A percentile compares a stretch with the other conserved stretches of the same genome.
phyloP scores from a whole-genome alignment of 2,797 vertebrate species.

The Sebastolobus altivelis region DNA sequence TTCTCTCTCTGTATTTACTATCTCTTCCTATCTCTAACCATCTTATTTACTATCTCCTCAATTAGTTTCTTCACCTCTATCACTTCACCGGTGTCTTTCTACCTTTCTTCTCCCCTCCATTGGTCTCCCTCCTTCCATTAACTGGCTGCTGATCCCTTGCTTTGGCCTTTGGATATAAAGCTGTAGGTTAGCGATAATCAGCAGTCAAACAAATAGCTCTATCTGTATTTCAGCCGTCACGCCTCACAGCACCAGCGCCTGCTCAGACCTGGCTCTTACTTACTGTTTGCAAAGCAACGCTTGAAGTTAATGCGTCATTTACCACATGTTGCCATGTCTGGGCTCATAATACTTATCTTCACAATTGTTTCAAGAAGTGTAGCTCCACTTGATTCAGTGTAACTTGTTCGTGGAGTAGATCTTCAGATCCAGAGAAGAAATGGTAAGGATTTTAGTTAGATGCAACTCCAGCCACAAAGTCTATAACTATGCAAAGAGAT shows the following conservation, averaged over 20 bases:
- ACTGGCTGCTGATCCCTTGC: slow-evolving; percentile 8
- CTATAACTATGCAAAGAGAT: not conserved
- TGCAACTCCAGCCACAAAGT: not conserved
- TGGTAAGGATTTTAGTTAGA: slow-evolving; percentile 7
- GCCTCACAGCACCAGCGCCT: slow-evolving; percentile 25
- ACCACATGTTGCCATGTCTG: not conserved
- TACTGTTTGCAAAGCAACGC: slow-evolving; percentile 16
- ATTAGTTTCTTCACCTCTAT: not conserved
- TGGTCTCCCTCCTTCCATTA: not conserved
- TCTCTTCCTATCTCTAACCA: not conserved
- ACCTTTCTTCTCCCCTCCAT: not conserved
- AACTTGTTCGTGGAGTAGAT: not conserved
- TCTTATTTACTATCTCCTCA: not conserved
- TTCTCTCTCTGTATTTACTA: not conserved
- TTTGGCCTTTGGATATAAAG: slow-evolving; percentile 23
- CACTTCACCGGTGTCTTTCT: not conserved
- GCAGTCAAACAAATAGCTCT: slow-evolving; percentile 53
- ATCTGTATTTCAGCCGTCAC: slow-evolving; percentile 32
- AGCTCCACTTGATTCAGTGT: not conserved
- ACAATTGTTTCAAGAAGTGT: not conserved
- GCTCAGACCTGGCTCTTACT: slow-evolving; percentile 27
- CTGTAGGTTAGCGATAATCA: slow-evolving; percentile 43
- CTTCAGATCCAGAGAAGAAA: slow-evolving; percentile 8
- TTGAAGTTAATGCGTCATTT: slow-evolving; percentile 24
- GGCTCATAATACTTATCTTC: not conserved